phyloP scores from a whole-genome alignment of 2,797 vertebrate genomes.

The Parotocinclus haroldoi region DNA sequence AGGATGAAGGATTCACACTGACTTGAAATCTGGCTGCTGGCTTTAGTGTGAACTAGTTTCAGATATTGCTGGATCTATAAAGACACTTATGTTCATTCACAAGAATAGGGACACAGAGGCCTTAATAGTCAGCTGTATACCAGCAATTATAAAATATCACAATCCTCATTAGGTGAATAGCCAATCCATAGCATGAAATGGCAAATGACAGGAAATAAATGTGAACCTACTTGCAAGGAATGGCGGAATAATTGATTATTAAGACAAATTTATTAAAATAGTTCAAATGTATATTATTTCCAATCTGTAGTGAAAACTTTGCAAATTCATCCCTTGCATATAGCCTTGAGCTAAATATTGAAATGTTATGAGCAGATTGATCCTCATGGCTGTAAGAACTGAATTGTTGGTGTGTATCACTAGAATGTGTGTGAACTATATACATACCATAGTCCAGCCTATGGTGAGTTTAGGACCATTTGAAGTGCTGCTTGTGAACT shows the following conservation, averaged over 20 bases:
- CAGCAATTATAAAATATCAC: neutral
- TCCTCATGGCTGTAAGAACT: too few relatives aligned
- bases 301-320: too few relatives aligned
- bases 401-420: too few relatives aligned
- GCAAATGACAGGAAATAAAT: too few relatives aligned
- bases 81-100: constrained; percentile 11
- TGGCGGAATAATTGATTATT: too few relatives aligned
- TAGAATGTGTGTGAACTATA: neutral
- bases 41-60: constrained; percentile 20
- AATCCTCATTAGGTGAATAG: too few relatives aligned
- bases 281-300: too few relatives aligned
- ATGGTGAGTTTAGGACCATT: constrained; percentile 48
- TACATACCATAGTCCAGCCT: constrained; percentile 23
- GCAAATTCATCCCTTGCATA: too few relatives aligned
- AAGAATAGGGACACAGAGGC: constrained; percentile 3
- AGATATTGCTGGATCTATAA: neutral
- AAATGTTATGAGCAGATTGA: neutral
- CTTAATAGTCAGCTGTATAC: neutral
- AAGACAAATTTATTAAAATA: too few relatives aligned
- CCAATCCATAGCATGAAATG: too few relatives aligned
- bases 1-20: constrained; percentile 27
- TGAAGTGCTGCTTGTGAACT: constrained; percentile 49
- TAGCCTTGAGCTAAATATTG: neutral
- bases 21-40: neutral
- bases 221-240: too few relatives aligned